Percentiles rank a stretch among this genome's conserved stretches.
phyloP scores from a whole-genome alignment of 2,888 invertebrate genomes.

The Deilephila porcellus region DNA sequence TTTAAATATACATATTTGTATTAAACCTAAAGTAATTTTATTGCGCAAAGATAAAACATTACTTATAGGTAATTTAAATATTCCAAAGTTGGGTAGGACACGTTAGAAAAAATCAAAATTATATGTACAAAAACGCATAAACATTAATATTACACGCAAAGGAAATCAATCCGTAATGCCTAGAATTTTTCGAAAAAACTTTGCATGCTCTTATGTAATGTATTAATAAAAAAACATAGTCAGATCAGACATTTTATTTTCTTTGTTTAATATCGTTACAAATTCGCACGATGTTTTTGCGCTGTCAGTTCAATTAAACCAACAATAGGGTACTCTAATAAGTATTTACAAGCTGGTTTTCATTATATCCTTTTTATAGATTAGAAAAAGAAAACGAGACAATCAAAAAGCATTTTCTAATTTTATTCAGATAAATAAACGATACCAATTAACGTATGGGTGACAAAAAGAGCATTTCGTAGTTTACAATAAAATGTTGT shows the following conservation, averaged over 20 bases:
- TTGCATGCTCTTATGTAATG: not conserved
- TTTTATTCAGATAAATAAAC: constrained; percentile 15
- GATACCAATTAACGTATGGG: not conserved
- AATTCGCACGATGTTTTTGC: constrained; percentile 15
- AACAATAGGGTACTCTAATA: constrained; percentile 13
- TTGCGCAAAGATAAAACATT: too few relatives aligned
- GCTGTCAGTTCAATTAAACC: constrained; percentile 17
- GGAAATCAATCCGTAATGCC: constrained; percentile 3
- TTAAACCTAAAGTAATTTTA: too few relatives aligned
- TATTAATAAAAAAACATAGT: too few relatives aligned
- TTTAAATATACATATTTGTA: not conserved
- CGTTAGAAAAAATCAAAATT: not conserved
- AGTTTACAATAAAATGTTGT: not conserved
- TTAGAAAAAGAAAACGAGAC: not conserved
- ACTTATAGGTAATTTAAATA: too few relatives aligned
- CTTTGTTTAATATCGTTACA: constrained; percentile 9
- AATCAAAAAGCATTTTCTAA: constrained; percentile 7
- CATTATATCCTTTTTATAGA: constrained; percentile 11
- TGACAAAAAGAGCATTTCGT: not conserved
- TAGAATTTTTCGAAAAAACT: not conserved
- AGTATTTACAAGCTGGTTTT: not conserved
- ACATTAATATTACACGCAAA: not conserved
- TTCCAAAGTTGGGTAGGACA: too few relatives aligned
- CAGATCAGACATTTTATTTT: not conserved
- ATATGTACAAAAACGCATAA: not conserved